A percentile compares a stretch with the other conserved stretches of the same genome.
These are phyloP conservation scores for Drosophila ironensis DNA, from an alignment of 1,140 invertebrate genomes.

Conservation along the genomic window DNA sequence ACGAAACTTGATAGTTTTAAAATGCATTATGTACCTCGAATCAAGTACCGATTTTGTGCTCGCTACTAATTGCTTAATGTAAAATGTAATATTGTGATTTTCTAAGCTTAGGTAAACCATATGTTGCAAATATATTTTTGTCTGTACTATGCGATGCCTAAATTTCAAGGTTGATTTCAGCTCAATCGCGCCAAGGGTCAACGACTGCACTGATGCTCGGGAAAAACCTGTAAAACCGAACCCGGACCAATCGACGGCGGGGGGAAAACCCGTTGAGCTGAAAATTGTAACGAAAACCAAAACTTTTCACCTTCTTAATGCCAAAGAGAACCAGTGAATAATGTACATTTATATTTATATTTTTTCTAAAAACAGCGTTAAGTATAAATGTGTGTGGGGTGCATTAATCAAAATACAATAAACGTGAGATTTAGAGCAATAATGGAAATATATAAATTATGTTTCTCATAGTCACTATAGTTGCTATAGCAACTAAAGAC, in stretches of 20 bases:
- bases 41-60: slow-evolving; percentile 41
- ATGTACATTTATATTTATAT: background rate
- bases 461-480: too few species aligned
- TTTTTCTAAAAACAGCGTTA: background rate
- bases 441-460: background rate
- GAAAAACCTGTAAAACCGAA: slow-evolving; percentile 14
- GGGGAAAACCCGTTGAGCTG: slow-evolving; percentile 64
- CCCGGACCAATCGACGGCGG: background rate
- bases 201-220: slow-evolving; percentile 3
- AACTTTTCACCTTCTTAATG: slow-evolving; percentile 55
- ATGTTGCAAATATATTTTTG: slow-evolving; percentile 63
- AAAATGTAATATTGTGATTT: slow-evolving; percentile 55
- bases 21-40: slow-evolving; percentile 32
- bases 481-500: too few species aligned
- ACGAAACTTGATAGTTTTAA: slow-evolving; percentile 8
- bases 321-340: slow-evolving; percentile 33
- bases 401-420: background rate
- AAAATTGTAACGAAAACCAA: slow-evolving; percentile 71
- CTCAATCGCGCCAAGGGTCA: background rate
- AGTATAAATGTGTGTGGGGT: slow-evolving; percentile 8
- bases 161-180: background rate
- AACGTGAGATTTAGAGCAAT: background rate
- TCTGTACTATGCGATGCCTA: background rate
- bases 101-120: slow-evolving; percentile 44
- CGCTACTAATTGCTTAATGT: slow-evolving; percentile 51